These are phyloP conservation scores for Oryzias dopingdopingensis DNA, from an alignment of 2,797 vertebrate genomes.

Conservation along the genomic window DNA sequence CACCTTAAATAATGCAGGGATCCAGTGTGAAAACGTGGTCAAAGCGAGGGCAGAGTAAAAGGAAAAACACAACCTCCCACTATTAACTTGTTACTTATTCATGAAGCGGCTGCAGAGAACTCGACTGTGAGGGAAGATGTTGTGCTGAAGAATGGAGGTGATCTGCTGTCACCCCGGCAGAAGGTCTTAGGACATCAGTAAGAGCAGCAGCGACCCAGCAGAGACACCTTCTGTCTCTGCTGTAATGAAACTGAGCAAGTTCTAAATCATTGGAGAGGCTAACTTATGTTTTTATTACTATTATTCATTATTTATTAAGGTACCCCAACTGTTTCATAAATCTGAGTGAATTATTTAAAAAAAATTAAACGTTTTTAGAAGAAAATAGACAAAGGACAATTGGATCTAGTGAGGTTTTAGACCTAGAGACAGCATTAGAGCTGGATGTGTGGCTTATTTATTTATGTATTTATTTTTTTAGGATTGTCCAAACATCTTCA, in stretches of 20 bases:
- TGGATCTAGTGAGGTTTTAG: too few species aligned
- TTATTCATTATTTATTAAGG: too few species aligned
- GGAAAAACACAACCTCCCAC: slow-evolving; percentile 11
- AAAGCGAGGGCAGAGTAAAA: background rate
- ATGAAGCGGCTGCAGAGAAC: slow-evolving; percentile 5
- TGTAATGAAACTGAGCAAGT: background rate
- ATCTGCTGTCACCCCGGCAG: slow-evolving; percentile 1
- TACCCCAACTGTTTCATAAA: too few species aligned
- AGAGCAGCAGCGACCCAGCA: slow-evolving; percentile 7
- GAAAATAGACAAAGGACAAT: background rate
- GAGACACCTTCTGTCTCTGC: background rate
- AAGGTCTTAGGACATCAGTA: background rate
- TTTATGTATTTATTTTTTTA: too few species aligned
- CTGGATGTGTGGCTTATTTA: too few species aligned
- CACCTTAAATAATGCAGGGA: slow-evolving; percentile 37
- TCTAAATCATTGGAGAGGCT: too few species aligned
- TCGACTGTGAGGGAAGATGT: background rate
- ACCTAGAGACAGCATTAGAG: too few species aligned
- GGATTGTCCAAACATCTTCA: too few species aligned
- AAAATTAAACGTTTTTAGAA: too few species aligned
- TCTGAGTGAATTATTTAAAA: too few species aligned
- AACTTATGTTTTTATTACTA: too few species aligned
- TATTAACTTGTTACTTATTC: slow-evolving; percentile 19
- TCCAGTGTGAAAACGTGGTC: slow-evolving; percentile 22
- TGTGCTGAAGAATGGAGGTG: background rate